A percentile compares a stretch with the other conserved stretches of the same genome.
phyloP scores from a whole-genome alignment of 2,797 vertebrate species.

The Nasua narica region DNA sequence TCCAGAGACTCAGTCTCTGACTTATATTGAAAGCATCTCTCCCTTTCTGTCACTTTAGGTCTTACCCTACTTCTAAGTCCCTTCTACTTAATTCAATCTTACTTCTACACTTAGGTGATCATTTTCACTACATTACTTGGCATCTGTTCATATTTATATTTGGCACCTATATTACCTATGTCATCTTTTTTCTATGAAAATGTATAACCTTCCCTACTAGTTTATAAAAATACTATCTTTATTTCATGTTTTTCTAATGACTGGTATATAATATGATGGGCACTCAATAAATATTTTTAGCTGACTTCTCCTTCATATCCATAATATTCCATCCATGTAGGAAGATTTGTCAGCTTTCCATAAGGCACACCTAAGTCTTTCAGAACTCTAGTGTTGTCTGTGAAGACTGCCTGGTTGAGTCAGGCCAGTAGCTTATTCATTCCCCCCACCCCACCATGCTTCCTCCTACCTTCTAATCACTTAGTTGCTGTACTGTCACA shows the following conservation, averaged over 20 bases:
- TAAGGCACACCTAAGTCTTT: neutral
- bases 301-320: neutral
- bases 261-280: neutral
- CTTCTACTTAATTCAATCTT: neutral
- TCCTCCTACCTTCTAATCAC: neutral
- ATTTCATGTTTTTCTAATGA: neutral
- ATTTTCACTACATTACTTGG: neutral
- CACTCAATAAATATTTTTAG: neutral
- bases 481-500: neutral
- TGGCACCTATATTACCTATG: neutral
- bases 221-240: conserved; percentile 15
- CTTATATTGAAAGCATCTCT: neutral
- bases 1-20: neutral
- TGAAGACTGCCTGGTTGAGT: neutral
- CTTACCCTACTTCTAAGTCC: neutral
- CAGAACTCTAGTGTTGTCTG: neutral
- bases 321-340: neutral
- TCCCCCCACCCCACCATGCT: neutral
- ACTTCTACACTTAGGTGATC: neutral
- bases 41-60: neutral
- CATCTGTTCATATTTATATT: neutral
- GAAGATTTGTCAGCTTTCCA: neutral
- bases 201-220: neutral
- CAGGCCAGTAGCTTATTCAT: neutral
- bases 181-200: neutral